Conservation (phyloP, 2,797 vertebrate species). For the Otolemur crassicaudatus region DNA sequence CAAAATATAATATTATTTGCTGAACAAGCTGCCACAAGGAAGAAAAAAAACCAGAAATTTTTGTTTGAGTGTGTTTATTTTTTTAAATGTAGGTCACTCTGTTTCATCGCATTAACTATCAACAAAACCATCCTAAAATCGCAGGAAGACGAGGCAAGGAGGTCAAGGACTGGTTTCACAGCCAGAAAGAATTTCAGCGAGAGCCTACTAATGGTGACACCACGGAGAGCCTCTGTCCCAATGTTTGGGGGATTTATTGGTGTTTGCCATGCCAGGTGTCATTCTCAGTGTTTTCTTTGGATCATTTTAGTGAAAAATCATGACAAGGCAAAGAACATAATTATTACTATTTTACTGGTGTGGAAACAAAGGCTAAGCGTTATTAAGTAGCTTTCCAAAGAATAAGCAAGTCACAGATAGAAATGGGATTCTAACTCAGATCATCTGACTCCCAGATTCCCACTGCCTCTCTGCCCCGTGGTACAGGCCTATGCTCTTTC, state of each 20-base stretch:
- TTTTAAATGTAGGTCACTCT: neutral
- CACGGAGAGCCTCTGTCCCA: neutral
- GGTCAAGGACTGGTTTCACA: neutral
- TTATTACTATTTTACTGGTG: neutral
- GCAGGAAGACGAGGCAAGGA: neutral
- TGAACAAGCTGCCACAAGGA: neutral
- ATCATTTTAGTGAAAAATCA: neutral
- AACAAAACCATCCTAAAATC: neutral
- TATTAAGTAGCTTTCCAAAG: neutral
- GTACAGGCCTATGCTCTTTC: neutral
- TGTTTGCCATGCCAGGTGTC: neutral
- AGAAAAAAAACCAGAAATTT: neutral
- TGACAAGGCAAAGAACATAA: neutral
- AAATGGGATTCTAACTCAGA: neutral
- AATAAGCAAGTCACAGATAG: neutral
- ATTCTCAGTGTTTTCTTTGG: neutral
- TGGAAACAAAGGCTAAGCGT: neutral
- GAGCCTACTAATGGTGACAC: neutral
- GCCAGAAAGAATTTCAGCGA: neutral
- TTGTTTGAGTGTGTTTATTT: neutral
- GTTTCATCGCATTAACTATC: neutral
- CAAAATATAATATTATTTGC: slow-evolving; percentile 41
- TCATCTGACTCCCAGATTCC: neutral
- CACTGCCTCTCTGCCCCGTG: fast-evolving
- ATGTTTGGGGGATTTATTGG: neutral